phyloP scores from a whole-genome alignment of 2,113 vertebrate genomes.

The Triplophysa siluroides region DNA sequence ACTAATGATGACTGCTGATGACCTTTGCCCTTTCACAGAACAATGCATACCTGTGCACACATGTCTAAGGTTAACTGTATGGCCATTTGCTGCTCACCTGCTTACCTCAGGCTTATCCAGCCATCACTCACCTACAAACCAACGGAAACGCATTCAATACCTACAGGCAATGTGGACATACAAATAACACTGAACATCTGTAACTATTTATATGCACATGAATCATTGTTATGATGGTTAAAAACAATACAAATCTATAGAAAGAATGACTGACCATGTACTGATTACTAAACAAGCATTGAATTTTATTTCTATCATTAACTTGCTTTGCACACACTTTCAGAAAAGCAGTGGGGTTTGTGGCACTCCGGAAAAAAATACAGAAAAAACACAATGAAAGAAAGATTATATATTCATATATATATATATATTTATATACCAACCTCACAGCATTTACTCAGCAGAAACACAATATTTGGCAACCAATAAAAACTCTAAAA shows the following conservation, averaged over 20 bases:
- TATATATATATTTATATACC: conserved; percentile 38
- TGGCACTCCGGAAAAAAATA: conserved; percentile 69
- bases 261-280: conserved; percentile 13
- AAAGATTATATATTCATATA: conserved; percentile 49
- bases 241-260: neutral
- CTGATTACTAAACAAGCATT: conserved; percentile 63
- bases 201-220: neutral
- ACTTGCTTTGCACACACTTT: conserved; percentile 67
- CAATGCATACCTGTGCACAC: conserved; percentile 46
- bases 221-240: neutral
- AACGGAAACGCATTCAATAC: conserved; percentile 8
- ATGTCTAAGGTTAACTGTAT: conserved; percentile 37
- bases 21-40: conserved; percentile 5
- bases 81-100: conserved; percentile 24
- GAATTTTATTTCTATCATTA: conserved; percentile 71
- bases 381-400: conserved; percentile 68
- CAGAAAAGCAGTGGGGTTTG: conserved; percentile 70
- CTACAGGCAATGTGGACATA: conserved; percentile 24
- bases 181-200: neutral
- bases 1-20: conserved; percentile 11
- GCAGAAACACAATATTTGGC: conserved; percentile 75
- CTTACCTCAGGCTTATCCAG: conserved; percentile 48
- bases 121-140: conserved; percentile 22
- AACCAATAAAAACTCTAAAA: conserved; percentile 73
- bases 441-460: conserved; percentile 62